Evolutionary conservation across 2,797 vertebrate genomes (phyloP), one percentile per base, ranked within the genome.

Genomic region (Amniataba percoides): DNA sequence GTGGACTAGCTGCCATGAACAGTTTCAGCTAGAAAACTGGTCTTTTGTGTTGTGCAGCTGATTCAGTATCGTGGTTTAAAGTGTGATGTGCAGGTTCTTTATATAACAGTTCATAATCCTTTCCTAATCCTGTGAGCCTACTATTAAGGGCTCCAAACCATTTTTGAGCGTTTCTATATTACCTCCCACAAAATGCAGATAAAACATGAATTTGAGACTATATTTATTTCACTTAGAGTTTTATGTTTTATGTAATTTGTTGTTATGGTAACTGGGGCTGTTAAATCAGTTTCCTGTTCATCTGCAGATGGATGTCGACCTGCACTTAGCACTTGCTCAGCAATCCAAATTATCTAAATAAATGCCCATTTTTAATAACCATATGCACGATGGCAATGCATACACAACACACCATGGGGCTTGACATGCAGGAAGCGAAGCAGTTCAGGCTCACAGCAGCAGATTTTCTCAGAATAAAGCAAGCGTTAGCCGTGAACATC

Each of bases 21-120:
- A 21, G 58, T 7, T 68, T 55, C 74, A 57, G 23, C 43, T 56
- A 9, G 53, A 48, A 48, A 63, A 11, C 42, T n/a, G 14, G 14
- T 48, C 40, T 39, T 55, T 9, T 64, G 40, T 52, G 52, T 71
- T 73, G 61, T 61, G n/a, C 71, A 53, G 64, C 61, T 39, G 65
- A 74, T 61, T 89, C 51, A 2, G 58, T 74, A 69, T 74, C 43
- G 40, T 45, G 46, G 56, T 56, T 31, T 60, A 58, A 84, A 75
- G 21, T 69, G 49, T 53, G 66, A 85, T 19, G 51, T 53, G 53
- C 55, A 61, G 40, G 14, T 69, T 65, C 31, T 87, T 83, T 66
- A 62, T 75, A 42, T n/a, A 65, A 77, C 60, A 31, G 21, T 57
- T 78, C 53, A 52, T 85, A 85, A 90, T 88, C 73, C 71, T 40